Base-by-base conservation (phyloP, 2,888 invertebrate genomes). In the Mongoloraphidia duomilia region DNA sequence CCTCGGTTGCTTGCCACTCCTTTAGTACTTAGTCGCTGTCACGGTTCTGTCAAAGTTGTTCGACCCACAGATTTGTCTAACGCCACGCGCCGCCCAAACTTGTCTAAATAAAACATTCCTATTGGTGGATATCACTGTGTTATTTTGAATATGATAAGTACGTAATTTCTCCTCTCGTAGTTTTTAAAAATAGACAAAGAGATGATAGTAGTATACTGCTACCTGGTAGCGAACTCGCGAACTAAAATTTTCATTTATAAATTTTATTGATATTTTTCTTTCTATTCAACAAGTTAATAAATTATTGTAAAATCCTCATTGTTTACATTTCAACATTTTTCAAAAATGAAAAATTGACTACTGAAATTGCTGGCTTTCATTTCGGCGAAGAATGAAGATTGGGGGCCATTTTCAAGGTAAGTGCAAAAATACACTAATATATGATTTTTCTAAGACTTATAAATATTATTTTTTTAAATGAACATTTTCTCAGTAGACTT, bases 1-100 rank as follows among this genome's bases (percentile, higher is more conserved):
- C 60, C 63, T 61, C 60, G 46, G 46, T 47, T 41, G 60, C 55
- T 58, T 57, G 66, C 68, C 65, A 68, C 69, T 65, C 68, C 69
- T 69, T 62, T 61, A 66, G 58, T 63, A 65, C 66, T 69, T 69
- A 64, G 67, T 69, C 62, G 56, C 62, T 64, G 69, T 69, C 69
- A 65, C 60, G 61, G 53, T 59, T 57, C 61, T 65, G 67, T 68
- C 68, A 67, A 64, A 60, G 59, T 58, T 58, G 67, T 58, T 62
- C 68, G 62, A 63, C 68, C 68, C 65, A 61, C 60, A 64, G 61
- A 68, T 68, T 66, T 64, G 61, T 68, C 66, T 59, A 58, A 56
- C 59, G 54, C 59, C 56, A 61, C 53, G 64, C 64, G 62, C 67
- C 68, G 66, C 68, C 68, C 61, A 62, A 65, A 12, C 42, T 65